Conservation (phyloP, 1,140 invertebrate species). For the Telenomus remus region DNA sequence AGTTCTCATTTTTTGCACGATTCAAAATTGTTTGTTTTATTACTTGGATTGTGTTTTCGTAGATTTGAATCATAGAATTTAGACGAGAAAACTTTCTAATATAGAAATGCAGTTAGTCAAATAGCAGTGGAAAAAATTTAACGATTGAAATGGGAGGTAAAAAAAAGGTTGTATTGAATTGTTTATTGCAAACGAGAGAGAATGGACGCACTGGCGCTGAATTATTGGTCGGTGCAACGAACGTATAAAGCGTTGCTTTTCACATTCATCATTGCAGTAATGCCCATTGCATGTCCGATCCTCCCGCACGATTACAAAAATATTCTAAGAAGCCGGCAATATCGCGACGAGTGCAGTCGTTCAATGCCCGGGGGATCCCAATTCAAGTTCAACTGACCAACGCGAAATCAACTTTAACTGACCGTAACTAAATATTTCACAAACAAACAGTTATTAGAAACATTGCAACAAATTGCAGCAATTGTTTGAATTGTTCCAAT, state of each 20-base stretch:
- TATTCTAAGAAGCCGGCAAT: constrained; percentile 23
- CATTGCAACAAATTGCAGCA: too few relatives aligned
- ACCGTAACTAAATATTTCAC: constrained; percentile 9
- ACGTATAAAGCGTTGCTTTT: constrained; percentile 16
- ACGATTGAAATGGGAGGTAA: too few relatives aligned
- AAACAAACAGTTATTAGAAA: too few relatives aligned
- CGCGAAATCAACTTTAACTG: constrained; percentile 1
- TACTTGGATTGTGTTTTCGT: too few relatives aligned
- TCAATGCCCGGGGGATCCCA: constrained; percentile 1
- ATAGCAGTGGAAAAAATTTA: too few relatives aligned
- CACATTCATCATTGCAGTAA: constrained; percentile 33
- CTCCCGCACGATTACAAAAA: constrained; percentile 15
- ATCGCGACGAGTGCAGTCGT: constrained; percentile 6
- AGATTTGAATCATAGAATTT: too few relatives aligned
- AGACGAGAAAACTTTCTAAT: too few relatives aligned
- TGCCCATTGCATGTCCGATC: constrained; percentile 26
- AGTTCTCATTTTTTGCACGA: too few relatives aligned
- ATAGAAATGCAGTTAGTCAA: too few relatives aligned
- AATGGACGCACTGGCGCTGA: constrained; percentile 13
- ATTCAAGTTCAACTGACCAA: constrained; percentile 8
- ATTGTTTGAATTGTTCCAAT: too few relatives aligned
- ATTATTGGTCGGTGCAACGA: constrained; percentile 25
- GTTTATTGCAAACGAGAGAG: neutral
- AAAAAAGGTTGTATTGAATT: too few relatives aligned
- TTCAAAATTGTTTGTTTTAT: too few relatives aligned